Evolutionary conservation across 1,140 invertebrate species (phyloP), one percentile per base, ranked within the genome.

Genomic region (Helicoverpa zea): DNA sequence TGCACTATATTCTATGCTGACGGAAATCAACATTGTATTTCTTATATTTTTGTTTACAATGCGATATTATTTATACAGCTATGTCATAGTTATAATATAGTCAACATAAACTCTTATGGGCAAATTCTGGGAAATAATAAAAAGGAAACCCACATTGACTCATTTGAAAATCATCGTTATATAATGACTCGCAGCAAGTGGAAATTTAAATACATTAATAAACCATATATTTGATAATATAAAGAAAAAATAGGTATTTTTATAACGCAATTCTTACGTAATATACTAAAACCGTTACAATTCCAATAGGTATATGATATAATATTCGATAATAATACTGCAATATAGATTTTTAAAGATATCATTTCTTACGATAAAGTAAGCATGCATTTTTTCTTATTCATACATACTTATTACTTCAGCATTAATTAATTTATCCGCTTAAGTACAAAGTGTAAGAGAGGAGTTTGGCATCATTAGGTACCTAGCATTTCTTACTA

Each of bases 291-390:
- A 43, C 1, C 35, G 3, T 35, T 35, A 35, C 35, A 35, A 35
- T 35, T 3, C 9, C 9, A 9, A 43, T 9, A 43, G 35, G 5
- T 11, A 11, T 10, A n/a, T 58, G 30, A 43, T 47, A 47, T 49
- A 66, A 66, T 16, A 49, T 4, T 9, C 18, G n/a, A 66, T 49
- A 63, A 63, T 30, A 47, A 47, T 68, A 49, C 43, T 16, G n/a
- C 63, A 66, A 66, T 68, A 13, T 4, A 68, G 35, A 68, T 68
- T 68, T 68, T 43, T 47, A 43, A n/a, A 66, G 30, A 68, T 49
- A 68, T 2, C 16, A 47, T 43, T 43, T 18, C 5, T 68, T 49
- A 23, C 49, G 47, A 9, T 30, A 43, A n/a, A 14, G 35, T 11
- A 12, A 49, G 9, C 43, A 58, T 58, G 16, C 56, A 18, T 18